These are phyloP conservation scores for Apotomis turbidana DNA, from an alignment of 2,888 invertebrate genomes.

Conservation along the genomic window DNA sequence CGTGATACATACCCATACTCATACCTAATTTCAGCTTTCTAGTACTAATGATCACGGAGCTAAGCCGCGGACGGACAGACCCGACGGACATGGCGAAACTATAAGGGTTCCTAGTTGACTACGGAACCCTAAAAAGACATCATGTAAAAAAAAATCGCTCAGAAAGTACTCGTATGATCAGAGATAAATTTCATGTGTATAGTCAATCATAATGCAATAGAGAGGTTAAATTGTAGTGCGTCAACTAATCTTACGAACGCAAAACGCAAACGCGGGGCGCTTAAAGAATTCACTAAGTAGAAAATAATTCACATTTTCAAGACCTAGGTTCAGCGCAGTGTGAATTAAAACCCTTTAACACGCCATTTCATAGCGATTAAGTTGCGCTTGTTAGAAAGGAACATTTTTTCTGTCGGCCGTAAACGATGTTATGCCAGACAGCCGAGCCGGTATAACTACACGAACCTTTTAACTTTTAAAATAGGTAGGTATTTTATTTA, in stretches of 20 bases:
- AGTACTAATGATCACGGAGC: too few relatives aligned
- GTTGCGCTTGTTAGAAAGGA: neutral
- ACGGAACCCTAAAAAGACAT: too few relatives aligned
- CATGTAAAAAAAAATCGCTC: too few relatives aligned
- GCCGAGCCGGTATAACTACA: slow-evolving; percentile 1
- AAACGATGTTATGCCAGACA: slow-evolving; percentile 8
- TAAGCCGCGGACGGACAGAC: too few relatives aligned
- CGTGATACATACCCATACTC: too few relatives aligned
- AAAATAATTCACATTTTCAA: neutral
- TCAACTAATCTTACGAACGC: neutral
- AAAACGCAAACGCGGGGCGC: neutral
- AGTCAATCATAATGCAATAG: neutral
- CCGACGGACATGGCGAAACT: too few relatives aligned
- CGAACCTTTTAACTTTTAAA: neutral
- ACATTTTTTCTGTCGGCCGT: neutral
- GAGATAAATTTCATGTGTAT: neutral
- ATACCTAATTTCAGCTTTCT: too few relatives aligned
- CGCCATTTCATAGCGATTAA: slow-evolving; percentile 7
- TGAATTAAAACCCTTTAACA: slow-evolving; percentile 1
- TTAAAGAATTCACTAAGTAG: neutral
- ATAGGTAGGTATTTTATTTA: too few relatives aligned
- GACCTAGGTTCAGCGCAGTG: neutral
- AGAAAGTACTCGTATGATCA: too few relatives aligned
- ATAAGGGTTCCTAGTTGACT: too few relatives aligned
- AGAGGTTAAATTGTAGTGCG: neutral